These are phyloP conservation scores for Zootoca vivipara DNA, from an alignment of 2,113 vertebrate genomes.

Conservation along the genomic window DNA sequence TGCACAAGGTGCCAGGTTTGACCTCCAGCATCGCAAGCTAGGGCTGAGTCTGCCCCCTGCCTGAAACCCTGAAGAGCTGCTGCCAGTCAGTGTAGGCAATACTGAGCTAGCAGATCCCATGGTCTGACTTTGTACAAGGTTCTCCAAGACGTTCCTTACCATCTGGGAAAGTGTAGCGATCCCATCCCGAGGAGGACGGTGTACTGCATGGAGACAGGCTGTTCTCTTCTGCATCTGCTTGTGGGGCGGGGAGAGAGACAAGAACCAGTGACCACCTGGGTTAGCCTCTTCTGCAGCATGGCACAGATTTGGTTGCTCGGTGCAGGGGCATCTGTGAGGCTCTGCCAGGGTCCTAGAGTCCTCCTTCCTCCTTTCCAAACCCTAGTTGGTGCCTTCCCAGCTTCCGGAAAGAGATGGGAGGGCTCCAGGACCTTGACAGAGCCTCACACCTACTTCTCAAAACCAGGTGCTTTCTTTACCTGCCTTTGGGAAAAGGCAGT, in stretches of 20 bases:
- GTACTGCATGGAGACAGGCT: conserved; percentile 70
- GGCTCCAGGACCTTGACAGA: too few relatives aligned
- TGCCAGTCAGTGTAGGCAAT: neutral
- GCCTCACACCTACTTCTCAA: neutral
- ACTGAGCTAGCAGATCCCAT: neutral
- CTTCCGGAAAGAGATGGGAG: too few relatives aligned
- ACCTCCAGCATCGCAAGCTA: too few relatives aligned
- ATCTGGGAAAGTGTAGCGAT: conserved; percentile 75
- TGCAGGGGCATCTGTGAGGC: neutral
- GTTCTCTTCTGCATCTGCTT: conserved; percentile 76
- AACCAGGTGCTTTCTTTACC: neutral
- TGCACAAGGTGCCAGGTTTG: too few relatives aligned
- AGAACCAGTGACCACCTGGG: neutral
- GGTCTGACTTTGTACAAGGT: too few relatives aligned
- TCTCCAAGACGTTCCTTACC: conserved; percentile 62
- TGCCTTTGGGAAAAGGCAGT: neutral
- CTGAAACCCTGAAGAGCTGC: neutral
- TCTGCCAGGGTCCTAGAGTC: too few relatives aligned
- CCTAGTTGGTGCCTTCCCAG: too few relatives aligned
- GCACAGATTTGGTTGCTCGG: fast-evolving
- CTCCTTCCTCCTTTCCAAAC: too few relatives aligned
- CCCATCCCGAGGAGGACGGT: conserved; percentile 65
- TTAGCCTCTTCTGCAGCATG: fast-evolving
- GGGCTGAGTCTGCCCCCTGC: too few relatives aligned
- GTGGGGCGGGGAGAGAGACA: neutral